Percentiles rank a stretch among this genome's conserved stretches.
Conservation (phyloP, 2,113 vertebrate species). For the Benitochromis conjunctus region DNA sequence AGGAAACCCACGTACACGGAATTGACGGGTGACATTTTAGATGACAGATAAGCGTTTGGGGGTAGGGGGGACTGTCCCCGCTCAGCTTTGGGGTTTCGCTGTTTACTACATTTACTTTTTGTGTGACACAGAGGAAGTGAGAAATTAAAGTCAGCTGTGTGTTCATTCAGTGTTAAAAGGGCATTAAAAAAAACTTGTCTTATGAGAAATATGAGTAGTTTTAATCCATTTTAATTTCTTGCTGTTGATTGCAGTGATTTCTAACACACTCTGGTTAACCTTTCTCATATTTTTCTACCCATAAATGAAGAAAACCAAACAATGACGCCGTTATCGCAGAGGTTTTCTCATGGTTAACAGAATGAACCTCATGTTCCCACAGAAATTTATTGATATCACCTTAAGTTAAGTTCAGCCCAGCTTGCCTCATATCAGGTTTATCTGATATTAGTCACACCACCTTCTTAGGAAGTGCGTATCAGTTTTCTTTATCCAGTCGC, state of each 20-base stretch:
- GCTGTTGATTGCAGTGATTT: background rate
- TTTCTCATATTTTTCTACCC: background rate
- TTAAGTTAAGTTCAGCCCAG: background rate
- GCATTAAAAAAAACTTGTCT: background rate
- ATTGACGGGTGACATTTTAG: background rate
- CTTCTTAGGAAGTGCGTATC: background rate
- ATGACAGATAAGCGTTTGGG: background rate
- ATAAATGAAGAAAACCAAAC: background rate
- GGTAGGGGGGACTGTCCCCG: slow-evolving; percentile 11
- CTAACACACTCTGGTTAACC: background rate
- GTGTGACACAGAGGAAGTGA: background rate
- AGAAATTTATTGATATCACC: background rate
- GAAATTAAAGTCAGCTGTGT: background rate
- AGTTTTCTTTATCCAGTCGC: background rate
- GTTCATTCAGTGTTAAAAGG: background rate
- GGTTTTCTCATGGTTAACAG: background rate
- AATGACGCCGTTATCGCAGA: background rate
- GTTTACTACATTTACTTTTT: background rate
- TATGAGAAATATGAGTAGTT: background rate
- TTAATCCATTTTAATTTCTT: background rate
- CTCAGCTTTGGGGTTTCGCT: background rate
- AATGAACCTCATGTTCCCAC: background rate
- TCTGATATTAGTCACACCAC: background rate
- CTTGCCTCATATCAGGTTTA: background rate
- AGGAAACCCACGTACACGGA: slow-evolving; percentile 9